Conservation (phyloP, 1,140 invertebrate genomes). For the Drosophila obscura region DNA sequence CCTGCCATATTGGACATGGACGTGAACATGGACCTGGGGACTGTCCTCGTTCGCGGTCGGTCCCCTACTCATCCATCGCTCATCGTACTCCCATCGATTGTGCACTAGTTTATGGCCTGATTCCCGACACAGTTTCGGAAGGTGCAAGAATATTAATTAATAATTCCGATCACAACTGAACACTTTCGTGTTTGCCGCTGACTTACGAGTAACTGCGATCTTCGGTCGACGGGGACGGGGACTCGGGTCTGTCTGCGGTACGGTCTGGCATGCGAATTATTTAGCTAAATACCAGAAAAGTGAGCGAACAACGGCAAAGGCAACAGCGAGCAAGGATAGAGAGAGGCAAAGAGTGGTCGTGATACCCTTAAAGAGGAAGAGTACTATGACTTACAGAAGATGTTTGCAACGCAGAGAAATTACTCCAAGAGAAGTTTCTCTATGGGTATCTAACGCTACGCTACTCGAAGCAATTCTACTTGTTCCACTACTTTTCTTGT, state of each 20-base stretch:
- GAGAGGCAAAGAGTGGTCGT: conserved; percentile 1
- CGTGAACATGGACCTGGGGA: too few species aligned
- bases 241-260: conserved; percentile 34
- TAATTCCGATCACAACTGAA: conserved; percentile 79
- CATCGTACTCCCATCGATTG: not conserved
- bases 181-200: conserved; percentile 74
- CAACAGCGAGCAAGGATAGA: not conserved
- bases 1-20: conserved; percentile 2
- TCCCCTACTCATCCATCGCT: too few species aligned
- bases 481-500: conserved; percentile 20
- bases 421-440: too few species aligned
- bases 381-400: not conserved
- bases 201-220: too few species aligned
- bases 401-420: too few species aligned
- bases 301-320: conserved; percentile 42
- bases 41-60: too few species aligned
- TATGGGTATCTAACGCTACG: too few species aligned
- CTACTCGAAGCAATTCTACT: not conserved
- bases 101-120: conserved; percentile 45
- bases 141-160: conserved; percentile 83
- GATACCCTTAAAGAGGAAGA: not conserved
- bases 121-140: conserved; percentile 54
- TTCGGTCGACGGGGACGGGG: too few species aligned
- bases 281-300: conserved; percentile 75
- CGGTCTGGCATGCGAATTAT: conserved; percentile 73